Evolutionary conservation across 1,140 invertebrate species (phyloP).

Genomic region (Drosophila fuyamai): DNA sequence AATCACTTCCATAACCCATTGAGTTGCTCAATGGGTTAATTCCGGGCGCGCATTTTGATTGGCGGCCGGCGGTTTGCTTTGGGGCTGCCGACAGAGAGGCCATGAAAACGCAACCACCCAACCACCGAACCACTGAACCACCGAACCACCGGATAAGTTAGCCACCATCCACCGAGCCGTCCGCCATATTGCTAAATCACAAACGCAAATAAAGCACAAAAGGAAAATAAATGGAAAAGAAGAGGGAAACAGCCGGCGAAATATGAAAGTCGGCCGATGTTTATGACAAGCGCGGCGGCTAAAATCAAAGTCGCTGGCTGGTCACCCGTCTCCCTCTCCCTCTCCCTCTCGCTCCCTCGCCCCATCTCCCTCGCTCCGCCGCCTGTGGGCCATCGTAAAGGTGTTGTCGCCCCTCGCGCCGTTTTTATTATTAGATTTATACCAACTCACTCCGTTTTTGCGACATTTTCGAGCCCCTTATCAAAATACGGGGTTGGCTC

Average conservation of each 20-base stretch:
- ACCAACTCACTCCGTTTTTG: conserved; percentile 65
- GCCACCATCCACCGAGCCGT: conserved; percentile 18
- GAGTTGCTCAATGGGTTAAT: conserved; percentile 25
- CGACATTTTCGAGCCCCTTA: conserved; percentile 69
- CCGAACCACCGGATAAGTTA: conserved; percentile 32
- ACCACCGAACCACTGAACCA: conserved; percentile 18
- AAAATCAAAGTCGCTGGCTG: conserved; percentile 72
- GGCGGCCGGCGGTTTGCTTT: conserved; percentile 36
- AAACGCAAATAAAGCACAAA: conserved; percentile 78
- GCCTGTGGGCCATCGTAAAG: conserved; percentile 19
- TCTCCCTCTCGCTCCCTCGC: not conserved
- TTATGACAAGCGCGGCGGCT: conserved; percentile 79
- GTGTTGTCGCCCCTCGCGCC: conserved; percentile 24
- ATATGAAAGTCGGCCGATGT: conserved; percentile 71
- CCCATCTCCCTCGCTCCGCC: not conserved
- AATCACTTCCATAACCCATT: too few relatives aligned
- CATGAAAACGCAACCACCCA: conserved; percentile 17
- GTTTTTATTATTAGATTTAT: conserved; percentile 65
- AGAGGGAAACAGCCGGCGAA: conserved; percentile 73
- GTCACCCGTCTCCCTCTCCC: conserved; percentile 10
- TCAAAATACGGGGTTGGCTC: conserved; percentile 57
- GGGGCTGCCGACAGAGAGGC: conserved; percentile 38
- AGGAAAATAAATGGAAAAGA: conserved; percentile 50
- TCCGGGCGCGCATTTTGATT: conserved; percentile 32
- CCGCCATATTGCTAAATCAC: conserved; percentile 81